These are phyloP conservation scores for Acanthurus lineatus DNA, from an alignment of 2,797 vertebrate genomes.

Conservation along the genomic window DNA sequence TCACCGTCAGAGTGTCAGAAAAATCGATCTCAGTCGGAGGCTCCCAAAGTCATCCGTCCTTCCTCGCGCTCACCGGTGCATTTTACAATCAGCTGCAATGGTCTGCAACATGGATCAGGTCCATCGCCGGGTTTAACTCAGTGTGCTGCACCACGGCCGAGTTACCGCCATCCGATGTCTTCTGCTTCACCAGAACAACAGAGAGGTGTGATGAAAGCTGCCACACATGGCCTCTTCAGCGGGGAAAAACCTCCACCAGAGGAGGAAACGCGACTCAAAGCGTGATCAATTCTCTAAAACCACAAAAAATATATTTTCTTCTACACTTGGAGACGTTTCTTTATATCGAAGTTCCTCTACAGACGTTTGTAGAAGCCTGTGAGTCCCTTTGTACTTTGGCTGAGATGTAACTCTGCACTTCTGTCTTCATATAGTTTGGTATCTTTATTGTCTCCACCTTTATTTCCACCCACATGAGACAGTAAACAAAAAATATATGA, in stretches of 20 bases:
- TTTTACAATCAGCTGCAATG: constrained; percentile 16
- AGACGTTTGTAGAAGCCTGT: no score
- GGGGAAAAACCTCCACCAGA: background rate
- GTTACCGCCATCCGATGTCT: constrained; percentile 1
- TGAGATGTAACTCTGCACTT: no score
- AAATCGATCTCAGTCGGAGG: constrained; percentile 63
- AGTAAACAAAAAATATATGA: no score
- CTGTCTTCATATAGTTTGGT: no score
- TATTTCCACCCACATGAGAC: no score
- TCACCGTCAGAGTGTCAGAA: constrained; percentile 38
- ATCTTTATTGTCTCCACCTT: no score
- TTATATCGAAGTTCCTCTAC: no score
- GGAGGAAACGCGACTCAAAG: background rate
- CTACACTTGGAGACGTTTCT: no score
- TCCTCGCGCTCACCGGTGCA: background rate
- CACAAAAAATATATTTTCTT: no score
- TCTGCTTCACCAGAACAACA: constrained; percentile 16
- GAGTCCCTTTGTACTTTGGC: no score
- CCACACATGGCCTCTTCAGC: background rate
- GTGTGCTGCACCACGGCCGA: background rate
- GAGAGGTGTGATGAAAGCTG: no score
- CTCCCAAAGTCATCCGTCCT: constrained; percentile 10
- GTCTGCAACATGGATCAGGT: constrained; percentile 4
- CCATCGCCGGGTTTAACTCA: constrained; percentile 1
- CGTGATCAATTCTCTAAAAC: background rate